These are phyloP conservation scores for Tenthredo notha DNA, from an alignment of 2,888 invertebrate species.

Conservation along the genomic window DNA sequence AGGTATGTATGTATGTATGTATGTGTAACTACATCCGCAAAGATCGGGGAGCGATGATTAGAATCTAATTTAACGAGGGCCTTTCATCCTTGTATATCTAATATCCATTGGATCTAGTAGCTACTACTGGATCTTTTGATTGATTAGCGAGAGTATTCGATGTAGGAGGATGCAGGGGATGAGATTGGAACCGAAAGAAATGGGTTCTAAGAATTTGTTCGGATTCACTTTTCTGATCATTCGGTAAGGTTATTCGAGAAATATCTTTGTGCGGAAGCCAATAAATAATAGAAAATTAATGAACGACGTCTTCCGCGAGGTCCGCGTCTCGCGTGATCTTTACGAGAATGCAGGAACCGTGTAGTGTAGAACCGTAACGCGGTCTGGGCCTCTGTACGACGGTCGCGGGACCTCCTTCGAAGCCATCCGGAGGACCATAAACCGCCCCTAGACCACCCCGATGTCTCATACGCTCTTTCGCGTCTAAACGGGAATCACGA, in stretches of 20 bases:
- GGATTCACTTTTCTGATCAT: background rate
- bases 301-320: conserved; percentile 21
- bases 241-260: background rate
- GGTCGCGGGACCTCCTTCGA: conserved; percentile 64
- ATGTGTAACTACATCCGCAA: background rate
- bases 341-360: conserved; percentile 73
- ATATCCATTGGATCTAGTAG: conserved; percentile 64
- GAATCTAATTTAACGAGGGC: conserved; percentile 74
- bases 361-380: conserved; percentile 69
- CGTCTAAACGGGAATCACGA: conserved; percentile 75
- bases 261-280: background rate
- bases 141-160: conserved; percentile 59
- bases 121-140: conserved; percentile 66
- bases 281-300: background rate
- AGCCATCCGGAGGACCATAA: conserved; percentile 70
- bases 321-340: conserved; percentile 39
- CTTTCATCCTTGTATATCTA: conserved; percentile 71
- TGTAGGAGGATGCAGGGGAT: too few species aligned
- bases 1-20: background rate
- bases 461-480: conserved; percentile 65
- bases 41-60: conserved; percentile 69
- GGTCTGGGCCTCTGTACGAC: conserved; percentile 58
- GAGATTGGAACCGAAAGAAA: background rate
- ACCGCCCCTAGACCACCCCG: conserved; percentile 61
- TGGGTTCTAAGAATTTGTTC: background rate